phyloP scores from a whole-genome alignment of 2,113 vertebrate species.

The Charadrius vociferus region DNA sequence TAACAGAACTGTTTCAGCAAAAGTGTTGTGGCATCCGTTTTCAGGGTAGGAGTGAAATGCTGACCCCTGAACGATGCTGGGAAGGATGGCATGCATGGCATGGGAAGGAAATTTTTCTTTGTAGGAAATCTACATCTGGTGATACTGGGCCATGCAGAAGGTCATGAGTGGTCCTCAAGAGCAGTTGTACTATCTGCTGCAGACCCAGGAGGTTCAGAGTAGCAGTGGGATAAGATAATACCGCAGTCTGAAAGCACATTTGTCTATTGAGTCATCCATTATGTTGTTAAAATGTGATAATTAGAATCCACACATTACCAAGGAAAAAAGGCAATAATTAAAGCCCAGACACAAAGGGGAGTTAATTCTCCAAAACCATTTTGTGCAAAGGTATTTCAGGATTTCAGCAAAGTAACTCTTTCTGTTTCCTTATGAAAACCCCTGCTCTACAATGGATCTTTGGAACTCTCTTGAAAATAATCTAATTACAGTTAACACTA shows the following conservation, averaged over 20 bases:
- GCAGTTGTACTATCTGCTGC: background rate
- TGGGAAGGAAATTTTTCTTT: background rate
- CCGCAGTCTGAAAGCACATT: background rate
- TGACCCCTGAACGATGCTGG: background rate
- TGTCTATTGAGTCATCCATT: background rate
- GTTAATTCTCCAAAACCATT: constrained; percentile 19
- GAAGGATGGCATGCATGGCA: background rate
- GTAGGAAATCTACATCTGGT: background rate
- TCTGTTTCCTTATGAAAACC: background rate
- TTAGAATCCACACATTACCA: background rate
- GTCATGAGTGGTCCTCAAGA: background rate
- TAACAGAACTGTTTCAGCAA: background rate
- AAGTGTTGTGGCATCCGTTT: background rate
- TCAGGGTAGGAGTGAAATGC: background rate
- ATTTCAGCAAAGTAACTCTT: constrained; percentile 13
- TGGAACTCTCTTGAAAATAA: constrained; percentile 32
- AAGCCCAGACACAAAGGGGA: background rate
- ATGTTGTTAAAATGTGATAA: background rate
- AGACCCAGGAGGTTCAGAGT: background rate
- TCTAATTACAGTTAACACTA: constrained; percentile 43
- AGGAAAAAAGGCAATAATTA: background rate
- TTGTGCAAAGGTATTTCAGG: background rate
- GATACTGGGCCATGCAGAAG: fast-evolving
- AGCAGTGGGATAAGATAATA: background rate
- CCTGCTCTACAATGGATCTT: background rate